Percentiles rank a stretch among this genome's conserved stretches.
Evolutionary conservation across 2,888 invertebrate genomes (phyloP).

Genomic region (Polydrusus tereticollis): DNA sequence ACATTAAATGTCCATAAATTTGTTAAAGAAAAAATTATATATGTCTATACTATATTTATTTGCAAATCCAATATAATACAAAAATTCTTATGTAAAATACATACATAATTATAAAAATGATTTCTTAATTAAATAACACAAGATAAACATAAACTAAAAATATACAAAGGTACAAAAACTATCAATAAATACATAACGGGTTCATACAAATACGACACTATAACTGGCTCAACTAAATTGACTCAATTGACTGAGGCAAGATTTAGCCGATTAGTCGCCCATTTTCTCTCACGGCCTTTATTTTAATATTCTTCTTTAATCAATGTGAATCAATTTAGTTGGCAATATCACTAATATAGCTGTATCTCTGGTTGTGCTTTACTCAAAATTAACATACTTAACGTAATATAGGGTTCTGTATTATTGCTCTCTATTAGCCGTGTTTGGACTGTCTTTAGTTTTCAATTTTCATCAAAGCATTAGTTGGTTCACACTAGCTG

Average conservation of each 20-base stretch:
- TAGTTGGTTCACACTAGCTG: no score
- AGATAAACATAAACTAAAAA: not conserved
- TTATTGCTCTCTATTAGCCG: not conserved
- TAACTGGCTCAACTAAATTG: not conserved
- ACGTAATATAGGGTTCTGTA: not conserved
- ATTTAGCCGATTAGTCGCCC: no score
- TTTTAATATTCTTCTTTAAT: not conserved
- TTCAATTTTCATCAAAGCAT: not conserved
- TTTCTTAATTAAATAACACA: not conserved
- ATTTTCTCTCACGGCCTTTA: not conserved
- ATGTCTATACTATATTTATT: constrained; percentile 11
- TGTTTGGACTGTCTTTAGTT: not conserved
- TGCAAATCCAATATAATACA: constrained; percentile 10
- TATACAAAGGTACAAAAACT: constrained; percentile 12
- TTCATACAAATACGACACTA: not conserved
- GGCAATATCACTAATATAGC: not conserved
- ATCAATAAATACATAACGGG: constrained; percentile 1
- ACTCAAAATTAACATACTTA: not conserved
- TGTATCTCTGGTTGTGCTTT: not conserved
- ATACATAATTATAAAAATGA: constrained; percentile 5
- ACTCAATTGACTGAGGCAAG: not conserved
- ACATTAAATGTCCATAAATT: constrained; percentile 5
- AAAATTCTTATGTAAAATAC: constrained; percentile 11
- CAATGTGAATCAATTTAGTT: constrained; percentile 1
- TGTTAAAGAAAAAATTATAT: constrained; percentile 12